These are phyloP conservation scores for Drosophila percnosoma DNA, from an alignment of 2,888 invertebrate genomes.

Conservation along the genomic window DNA sequence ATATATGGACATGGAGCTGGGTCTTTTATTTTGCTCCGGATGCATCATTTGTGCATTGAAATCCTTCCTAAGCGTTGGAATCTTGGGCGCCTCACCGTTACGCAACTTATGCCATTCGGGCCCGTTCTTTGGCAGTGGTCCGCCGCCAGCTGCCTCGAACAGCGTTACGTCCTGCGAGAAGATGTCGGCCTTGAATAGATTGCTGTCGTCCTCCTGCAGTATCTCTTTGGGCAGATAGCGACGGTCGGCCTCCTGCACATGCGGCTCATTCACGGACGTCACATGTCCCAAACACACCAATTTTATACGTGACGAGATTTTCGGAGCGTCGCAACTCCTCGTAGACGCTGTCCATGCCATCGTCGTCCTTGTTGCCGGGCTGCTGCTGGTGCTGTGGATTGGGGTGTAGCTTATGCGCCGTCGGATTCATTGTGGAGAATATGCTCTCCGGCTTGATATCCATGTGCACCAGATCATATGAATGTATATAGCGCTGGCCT, in stretches of 20 bases:
- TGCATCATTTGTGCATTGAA: slow-evolving; percentile 94
- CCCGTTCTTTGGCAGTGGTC: slow-evolving; percentile 95
- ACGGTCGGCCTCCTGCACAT: slow-evolving; percentile 97
- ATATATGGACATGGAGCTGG: slow-evolving; percentile 90
- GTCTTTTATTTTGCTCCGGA: slow-evolving; percentile 90
- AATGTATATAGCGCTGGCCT: slow-evolving; percentile 95
- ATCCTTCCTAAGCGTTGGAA: slow-evolving; percentile 88
- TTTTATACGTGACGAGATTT: slow-evolving; percentile 90
- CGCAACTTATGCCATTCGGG: slow-evolving; percentile 93
- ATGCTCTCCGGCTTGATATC: slow-evolving; percentile 98
- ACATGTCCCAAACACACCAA: slow-evolving; percentile 97
- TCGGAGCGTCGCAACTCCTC: slow-evolving; percentile 87
- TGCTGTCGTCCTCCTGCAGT: slow-evolving; percentile 91
- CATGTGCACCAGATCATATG: slow-evolving; percentile 94
- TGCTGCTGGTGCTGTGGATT: slow-evolving; percentile 29
- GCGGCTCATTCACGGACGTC: slow-evolving; percentile 91
- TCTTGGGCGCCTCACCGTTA: slow-evolving; percentile 89
- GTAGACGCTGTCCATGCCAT: slow-evolving; percentile 91
- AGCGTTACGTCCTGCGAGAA: slow-evolving; percentile 90
- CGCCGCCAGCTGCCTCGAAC: slow-evolving; percentile 89
- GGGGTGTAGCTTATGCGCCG: slow-evolving; percentile 54
- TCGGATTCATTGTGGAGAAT: slow-evolving; percentile 90
- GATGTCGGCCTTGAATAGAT: slow-evolving; percentile 95
- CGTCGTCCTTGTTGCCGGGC: slow-evolving; percentile 86
- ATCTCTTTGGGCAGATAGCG: slow-evolving; percentile 95